phyloP scores from a whole-genome alignment of 1,140 invertebrate genomes.

The Saccostrea cuccullata region DNA sequence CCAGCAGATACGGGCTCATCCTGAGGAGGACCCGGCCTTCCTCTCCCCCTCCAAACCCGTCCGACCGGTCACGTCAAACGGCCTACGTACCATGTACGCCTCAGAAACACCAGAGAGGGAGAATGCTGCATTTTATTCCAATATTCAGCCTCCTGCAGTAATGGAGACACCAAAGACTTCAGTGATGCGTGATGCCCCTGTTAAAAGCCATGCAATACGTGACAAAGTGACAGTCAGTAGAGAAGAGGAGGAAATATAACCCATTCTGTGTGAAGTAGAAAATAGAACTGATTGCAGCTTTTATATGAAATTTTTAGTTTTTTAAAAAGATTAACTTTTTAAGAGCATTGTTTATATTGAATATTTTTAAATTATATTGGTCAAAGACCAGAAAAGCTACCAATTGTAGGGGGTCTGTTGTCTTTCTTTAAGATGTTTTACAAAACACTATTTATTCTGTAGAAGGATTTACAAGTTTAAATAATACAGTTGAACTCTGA shows the following conservation, averaged over 20 bases:
- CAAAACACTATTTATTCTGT: too few relatives aligned
- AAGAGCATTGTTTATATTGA: background rate
- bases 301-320: background rate
- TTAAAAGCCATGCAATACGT: slow-evolving; percentile 43
- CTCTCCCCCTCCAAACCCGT: slow-evolving; percentile 58
- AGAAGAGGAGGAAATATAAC: slow-evolving; percentile 19
- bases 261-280: background rate
- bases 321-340: background rate
- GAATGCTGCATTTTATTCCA: slow-evolving; percentile 53
- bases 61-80: background rate
- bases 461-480: too few relatives aligned
- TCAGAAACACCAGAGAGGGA: slow-evolving; percentile 53
- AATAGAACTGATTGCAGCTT: background rate
- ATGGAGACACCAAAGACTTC: slow-evolving; percentile 26
- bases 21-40: slow-evolving; percentile 52
- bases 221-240: slow-evolving; percentile 45
- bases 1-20: slow-evolving; percentile 35
- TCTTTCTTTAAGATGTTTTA: too few relatives aligned
- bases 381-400: too few relatives aligned
- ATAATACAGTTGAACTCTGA: too few relatives aligned
- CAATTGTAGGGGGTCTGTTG: too few relatives aligned
- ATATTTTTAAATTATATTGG: background rate
- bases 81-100: slow-evolving; percentile 41
- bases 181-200: slow-evolving; percentile 43
- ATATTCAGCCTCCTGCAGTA: slow-evolving; percentile 33